Evolutionary conservation across 1,140 invertebrate species (phyloP), one percentile per base, ranked within the genome.

Genomic region (Metopolophium dirhodum): DNA sequence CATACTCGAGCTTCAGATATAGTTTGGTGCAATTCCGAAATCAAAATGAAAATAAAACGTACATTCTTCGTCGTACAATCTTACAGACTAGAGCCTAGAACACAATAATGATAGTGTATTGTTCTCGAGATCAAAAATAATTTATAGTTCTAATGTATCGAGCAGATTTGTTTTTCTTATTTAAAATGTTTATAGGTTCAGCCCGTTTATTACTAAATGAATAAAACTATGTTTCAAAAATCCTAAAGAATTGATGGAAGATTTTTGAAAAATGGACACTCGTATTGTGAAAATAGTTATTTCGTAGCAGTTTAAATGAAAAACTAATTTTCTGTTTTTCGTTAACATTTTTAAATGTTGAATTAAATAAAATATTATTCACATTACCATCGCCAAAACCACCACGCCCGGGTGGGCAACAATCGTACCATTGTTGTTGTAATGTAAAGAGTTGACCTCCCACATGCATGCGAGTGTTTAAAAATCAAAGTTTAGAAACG

Each of bases 401-500:
- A 26, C 41, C 23, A 22, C 41, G 4, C 45, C 9, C 9, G 23
- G 14, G 45, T 87, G 45, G 41, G 85, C 26, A 87, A 87, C 37
- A 47, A 26, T 45, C 8, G 41, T 14, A 85, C 8, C 23, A 41
- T 85, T 41, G 23, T 45, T 85, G 41, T 83, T 1, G 82, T 83
- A 9, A 68, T 9, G 61, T 77, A 83, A 37, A 37, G 77, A 41
- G 41, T 85, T 23, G 23, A 45, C 45, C 26, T 14, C 14, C 85
- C 14, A 87, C 85, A 26, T 47, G 14, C 85, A 45, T n/a, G 26
- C 3, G 41, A 49, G 18, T 20, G 86, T 49, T 87, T n/a, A 7
- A 87, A 87, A 49, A 51, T 35, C 45, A 49, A 87, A 87, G 30
- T 35, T 57, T 57, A 89, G 49, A 89, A 89, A 89, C 51, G 9